Evolutionary conservation across 2,113 vertebrate genomes (phyloP).

Genomic region (Machaerirhynchus nigripectus): DNA sequence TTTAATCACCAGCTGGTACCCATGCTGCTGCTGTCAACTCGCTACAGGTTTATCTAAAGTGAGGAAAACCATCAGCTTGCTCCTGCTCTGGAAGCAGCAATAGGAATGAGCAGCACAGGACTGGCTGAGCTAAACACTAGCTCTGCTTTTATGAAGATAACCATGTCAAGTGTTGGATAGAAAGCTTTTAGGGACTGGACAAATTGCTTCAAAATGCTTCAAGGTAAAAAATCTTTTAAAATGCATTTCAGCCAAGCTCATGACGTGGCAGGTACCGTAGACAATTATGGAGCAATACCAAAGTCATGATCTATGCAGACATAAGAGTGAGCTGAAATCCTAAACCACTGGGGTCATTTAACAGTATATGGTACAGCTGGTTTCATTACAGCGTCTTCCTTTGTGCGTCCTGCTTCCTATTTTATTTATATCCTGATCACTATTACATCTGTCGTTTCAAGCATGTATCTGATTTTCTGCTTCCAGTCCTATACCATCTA

Average conservation of each 20-base stretch:
- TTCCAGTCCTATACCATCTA: not conserved
- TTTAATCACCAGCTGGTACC: conserved; percentile 44
- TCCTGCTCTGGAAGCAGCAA: not conserved
- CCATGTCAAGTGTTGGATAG: not conserved
- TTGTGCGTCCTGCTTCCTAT: not conserved
- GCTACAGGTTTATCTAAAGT: conserved; percentile 14
- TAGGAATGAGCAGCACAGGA: not conserved
- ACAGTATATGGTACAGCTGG: not conserved
- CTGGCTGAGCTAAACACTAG: conserved; percentile 21
- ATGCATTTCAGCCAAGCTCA: conserved; percentile 9
- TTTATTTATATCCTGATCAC: not conserved
- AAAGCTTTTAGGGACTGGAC: conserved; percentile 43
- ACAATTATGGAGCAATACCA: conserved; percentile 36
- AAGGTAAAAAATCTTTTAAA: conserved; percentile 39
- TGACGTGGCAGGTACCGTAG: not conserved
- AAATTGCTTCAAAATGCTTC: conserved; percentile 56
- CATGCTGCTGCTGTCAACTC: not conserved
- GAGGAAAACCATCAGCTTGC: conserved; percentile 21
- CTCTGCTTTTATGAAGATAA: conserved; percentile 51
- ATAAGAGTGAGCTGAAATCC: not conserved
- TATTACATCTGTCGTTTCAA: not conserved
- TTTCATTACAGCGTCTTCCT: not conserved
- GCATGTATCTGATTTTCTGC: not conserved
- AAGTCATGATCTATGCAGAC: not conserved
- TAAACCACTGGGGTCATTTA: not conserved